These are phyloP conservation scores for Microlaimidae sp. DNA, from an alignment of 2,888 invertebrate species.

Conservation along the genomic window DNA sequence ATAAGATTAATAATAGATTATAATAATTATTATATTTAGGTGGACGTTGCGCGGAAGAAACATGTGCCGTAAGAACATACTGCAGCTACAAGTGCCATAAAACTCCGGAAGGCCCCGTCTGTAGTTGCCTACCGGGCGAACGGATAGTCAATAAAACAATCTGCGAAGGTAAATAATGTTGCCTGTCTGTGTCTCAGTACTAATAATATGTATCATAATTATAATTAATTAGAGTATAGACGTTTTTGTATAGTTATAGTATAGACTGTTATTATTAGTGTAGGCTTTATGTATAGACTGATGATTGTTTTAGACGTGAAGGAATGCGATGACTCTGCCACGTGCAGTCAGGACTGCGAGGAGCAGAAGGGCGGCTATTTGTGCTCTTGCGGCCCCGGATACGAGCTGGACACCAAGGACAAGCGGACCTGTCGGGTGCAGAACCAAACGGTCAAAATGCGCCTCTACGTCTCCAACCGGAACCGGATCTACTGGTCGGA, in stretches of 20 bases:
- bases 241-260: too few species aligned
- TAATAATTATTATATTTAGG: too few species aligned
- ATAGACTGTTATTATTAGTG: too few species aligned
- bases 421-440: constrained; percentile 72
- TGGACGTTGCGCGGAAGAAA: constrained; percentile 27
- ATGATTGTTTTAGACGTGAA: constrained; percentile 69
- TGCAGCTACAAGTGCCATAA: constrained; percentile 38
- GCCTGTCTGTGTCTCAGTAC: too few species aligned
- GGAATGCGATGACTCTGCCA: constrained; percentile 70
- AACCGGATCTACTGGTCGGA: constrained; percentile 36
- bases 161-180: constrained; percentile 42
- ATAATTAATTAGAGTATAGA: too few species aligned
- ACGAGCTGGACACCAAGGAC: constrained; percentile 52
- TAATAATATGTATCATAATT: too few species aligned
- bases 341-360: constrained; percentile 74
- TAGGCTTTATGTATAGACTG: too few species aligned
- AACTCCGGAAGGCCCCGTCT: constrained; percentile 56
- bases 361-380: constrained; percentile 75
- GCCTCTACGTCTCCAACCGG: constrained; percentile 64
- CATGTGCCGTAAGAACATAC: constrained; percentile 38
- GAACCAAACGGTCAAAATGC: constrained; percentile 37
- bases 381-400: constrained; percentile 67
- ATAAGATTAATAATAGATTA: not conserved
- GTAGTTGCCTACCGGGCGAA: constrained; percentile 74
- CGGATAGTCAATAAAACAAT: constrained; percentile 46